Base-by-base conservation (phyloP, 1,140 invertebrate genomes). In the Sitophilus oryzae region DNA sequence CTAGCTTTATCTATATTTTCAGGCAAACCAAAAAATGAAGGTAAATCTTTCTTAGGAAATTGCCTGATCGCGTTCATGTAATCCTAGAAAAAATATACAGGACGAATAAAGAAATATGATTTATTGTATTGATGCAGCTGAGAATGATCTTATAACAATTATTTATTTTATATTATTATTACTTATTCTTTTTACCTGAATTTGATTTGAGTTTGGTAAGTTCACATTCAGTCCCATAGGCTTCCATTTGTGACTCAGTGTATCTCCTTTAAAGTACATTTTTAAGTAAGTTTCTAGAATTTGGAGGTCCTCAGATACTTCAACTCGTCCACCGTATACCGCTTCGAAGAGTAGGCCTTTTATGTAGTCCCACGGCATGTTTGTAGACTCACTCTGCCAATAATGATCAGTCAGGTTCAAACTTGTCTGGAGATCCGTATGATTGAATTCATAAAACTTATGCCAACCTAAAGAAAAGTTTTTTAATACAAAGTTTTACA, bases 361-460 rank as follows among this genome's bases (percentile, higher is more conserved):
- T 34, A 95, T 74, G 56, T 83, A 83, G 42, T 83, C 76, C 91
- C 91, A 96, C 58, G 86, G 75, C 52, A 75, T 68, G 62, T 73
- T 69, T 1, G 60, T 55, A 4, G 46, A 60, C n/a, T 66, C 65
- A n/a, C 63, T 61, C 3, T 64, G 53, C 61, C 77, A 77, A 19
- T 85, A 64, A 67, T 80, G 78, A 20, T 84, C 78, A 2, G 91
- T 75, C 21, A 93, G 75, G 48, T 87, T 81, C 37, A 84, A 75
- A 1, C 86, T 89, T 3, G 89, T 86, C 49, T 83, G 78, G 0
- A 96, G 73, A 73, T 96, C 93, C 1, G 85, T 80, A 58, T 88
- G 82, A 30, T 83, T 89, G 74, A 95, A 96, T 65, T 96, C 92
- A 71, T 96, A 96, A 68, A 84, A 88, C 69, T 88, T 89, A 0